These are phyloP conservation scores for Megaceryle alcyon DNA, from an alignment of 2,797 vertebrate species.

Conservation along the genomic window DNA sequence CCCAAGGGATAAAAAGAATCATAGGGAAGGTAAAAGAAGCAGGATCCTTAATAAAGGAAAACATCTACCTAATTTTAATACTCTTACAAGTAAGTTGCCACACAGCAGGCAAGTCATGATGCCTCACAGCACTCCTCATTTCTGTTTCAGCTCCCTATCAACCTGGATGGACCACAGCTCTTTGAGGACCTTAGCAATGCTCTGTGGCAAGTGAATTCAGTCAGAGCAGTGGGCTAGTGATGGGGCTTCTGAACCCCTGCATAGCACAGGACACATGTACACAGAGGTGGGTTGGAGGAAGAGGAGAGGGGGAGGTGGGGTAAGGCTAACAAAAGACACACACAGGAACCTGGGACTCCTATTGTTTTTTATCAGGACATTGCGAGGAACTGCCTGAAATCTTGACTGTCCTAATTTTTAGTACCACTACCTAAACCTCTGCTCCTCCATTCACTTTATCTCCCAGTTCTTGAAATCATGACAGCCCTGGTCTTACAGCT, in stretches of 20 bases:
- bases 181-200: not conserved
- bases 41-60: not conserved
- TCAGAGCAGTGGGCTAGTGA: not conserved
- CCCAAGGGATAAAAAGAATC: not conserved
- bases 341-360: not conserved
- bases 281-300: not conserved
- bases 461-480: not conserved
- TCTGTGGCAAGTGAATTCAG: not conserved
- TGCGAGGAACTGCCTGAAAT: not conserved
- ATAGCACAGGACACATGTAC: not conserved
- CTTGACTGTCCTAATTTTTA: not conserved
- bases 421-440: not conserved
- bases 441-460: not conserved
- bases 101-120: fast-evolving
- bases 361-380: not conserved
- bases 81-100: not conserved
- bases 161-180: fast-evolving
- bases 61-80: not conserved
- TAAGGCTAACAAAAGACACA: not conserved
- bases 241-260: not conserved
- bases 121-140: not conserved
- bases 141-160: not conserved
- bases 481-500: not conserved
- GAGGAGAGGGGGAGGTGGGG: not conserved
- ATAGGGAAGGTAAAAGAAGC: not conserved